Evolutionary conservation across 2,888 invertebrate species (phyloP).

Genomic region (Pseudanteris insignis): DNA sequence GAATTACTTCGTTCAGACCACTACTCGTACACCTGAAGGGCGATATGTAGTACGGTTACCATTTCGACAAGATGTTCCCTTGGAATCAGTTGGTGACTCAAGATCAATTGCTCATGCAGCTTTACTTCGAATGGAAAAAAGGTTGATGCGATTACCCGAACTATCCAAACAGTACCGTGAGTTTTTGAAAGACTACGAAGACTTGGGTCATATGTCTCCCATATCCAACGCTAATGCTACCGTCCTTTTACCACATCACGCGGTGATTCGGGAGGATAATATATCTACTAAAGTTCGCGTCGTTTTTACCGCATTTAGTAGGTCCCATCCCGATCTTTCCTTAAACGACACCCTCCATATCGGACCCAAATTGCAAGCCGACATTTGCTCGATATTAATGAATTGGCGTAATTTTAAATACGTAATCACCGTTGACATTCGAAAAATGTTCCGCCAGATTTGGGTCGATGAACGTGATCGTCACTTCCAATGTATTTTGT

Average conservation of each 20-base stretch:
- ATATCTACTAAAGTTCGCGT: neutral
- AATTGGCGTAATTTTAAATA: neutral
- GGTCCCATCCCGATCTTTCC: neutral
- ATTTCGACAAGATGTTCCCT: neutral
- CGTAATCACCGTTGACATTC: neutral
- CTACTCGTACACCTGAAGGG: neutral
- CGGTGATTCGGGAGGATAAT: neutral
- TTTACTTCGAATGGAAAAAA: no score
- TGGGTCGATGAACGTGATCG: neutral
- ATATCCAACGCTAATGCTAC: neutral
- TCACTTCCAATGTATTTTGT: neutral
- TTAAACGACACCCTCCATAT: neutral
- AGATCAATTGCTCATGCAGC: neutral
- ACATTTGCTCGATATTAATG: neutral
- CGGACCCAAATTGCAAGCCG: neutral
- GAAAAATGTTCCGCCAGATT: conserved; percentile 4
- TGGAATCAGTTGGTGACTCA: neutral
- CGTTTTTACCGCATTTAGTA: neutral
- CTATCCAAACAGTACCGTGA: neutral
- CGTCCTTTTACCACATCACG: neutral
- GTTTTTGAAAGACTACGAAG: neutral
- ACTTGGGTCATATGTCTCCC: neutral
- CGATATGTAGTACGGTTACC: neutral
- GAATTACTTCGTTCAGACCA: neutral
- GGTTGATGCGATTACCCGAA: neutral